Evolutionary conservation across 2,888 invertebrate species (phyloP).

Genomic region (Harmothoe impar): DNA sequence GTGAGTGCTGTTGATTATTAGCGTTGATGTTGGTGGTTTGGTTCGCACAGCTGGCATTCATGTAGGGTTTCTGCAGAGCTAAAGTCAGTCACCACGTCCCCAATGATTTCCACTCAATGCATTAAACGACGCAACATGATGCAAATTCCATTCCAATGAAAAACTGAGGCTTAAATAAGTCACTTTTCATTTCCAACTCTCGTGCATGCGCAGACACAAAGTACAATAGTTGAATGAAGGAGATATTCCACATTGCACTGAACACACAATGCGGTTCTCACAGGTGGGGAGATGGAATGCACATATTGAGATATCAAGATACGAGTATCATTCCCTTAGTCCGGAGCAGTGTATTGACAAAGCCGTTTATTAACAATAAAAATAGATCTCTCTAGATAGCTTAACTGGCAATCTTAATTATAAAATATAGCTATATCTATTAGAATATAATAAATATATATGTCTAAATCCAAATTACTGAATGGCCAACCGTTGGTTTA

Average conservation of each 20-base stretch:
- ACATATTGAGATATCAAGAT: not conserved
- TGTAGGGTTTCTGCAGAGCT: no score
- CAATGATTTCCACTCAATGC: not conserved
- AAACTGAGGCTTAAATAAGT: constrained; percentile 34
- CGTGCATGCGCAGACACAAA: constrained; percentile 22
- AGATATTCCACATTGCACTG: constrained; percentile 28
- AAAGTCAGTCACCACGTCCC: no score
- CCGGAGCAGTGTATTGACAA: not conserved
- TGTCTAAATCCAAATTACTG: no score
- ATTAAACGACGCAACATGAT: not conserved
- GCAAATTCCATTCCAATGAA: constrained; percentile 18
- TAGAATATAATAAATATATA: no score
- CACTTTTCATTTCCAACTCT: constrained; percentile 42
- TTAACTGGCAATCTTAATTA: no score
- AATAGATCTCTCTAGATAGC: no score
- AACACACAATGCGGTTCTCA: constrained; percentile 8
- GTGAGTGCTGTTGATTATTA: no score
- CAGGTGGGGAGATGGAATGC: not conserved
- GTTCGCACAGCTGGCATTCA: no score
- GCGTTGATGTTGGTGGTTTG: no score
- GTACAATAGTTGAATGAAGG: constrained; percentile 37
- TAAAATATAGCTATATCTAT: no score
- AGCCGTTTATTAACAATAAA: no score
- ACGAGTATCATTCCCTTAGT: not conserved
- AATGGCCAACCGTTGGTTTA: no score